Base-by-base conservation (phyloP, 2,888 invertebrate species). In the Cataglyphis albicans region DNA sequence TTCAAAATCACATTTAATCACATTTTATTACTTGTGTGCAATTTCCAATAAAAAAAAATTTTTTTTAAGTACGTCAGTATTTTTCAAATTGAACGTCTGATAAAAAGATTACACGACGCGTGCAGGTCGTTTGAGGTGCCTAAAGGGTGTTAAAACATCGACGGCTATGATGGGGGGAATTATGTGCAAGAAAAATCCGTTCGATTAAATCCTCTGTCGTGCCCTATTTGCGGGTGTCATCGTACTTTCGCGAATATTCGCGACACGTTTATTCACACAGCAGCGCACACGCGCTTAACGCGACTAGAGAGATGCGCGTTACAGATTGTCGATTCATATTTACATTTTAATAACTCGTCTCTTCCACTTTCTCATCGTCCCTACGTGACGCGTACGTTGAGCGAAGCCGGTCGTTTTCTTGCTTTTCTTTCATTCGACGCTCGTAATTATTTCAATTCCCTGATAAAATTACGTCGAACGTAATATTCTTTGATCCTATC, bases 261-360 rank as follows among this genome's bases (percentile, higher is more conserved):
- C 63, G 86, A 83, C 84, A 86, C 84, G 86, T 89, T 89, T 88
- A 86, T 81, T 84, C 65, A 86, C 83, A 80, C 81, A 82, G 86
- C 83, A 83, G 81, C 82, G 88, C 84, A 80, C 73, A 68, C 84
- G 85, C 81, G 86, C 82, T 89, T 89, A 87, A 88, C 88, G 84
- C 82, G 86, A 84, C 90, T 84, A 86, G 84, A 57, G 52, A 57
- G 52, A 52, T n/a, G 52, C 74, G 90, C 75, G 80, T 87, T 87
- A 89, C 86, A 88, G 88, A 90, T 91, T 90, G 90, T 90, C 91
- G 90, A 91, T 91, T 89, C 88, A 84, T 91, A 91, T 91, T 91
- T 91, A 91, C 91, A 91, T 91, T 91, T 91, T 91, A 91, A 91
- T 91, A 91, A 91, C 90, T 87, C 91, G 86, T 87, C 89, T 84